Evolutionary conservation across 2,888 invertebrate species (phyloP).

Genomic region (Dioctria rufipes): DNA sequence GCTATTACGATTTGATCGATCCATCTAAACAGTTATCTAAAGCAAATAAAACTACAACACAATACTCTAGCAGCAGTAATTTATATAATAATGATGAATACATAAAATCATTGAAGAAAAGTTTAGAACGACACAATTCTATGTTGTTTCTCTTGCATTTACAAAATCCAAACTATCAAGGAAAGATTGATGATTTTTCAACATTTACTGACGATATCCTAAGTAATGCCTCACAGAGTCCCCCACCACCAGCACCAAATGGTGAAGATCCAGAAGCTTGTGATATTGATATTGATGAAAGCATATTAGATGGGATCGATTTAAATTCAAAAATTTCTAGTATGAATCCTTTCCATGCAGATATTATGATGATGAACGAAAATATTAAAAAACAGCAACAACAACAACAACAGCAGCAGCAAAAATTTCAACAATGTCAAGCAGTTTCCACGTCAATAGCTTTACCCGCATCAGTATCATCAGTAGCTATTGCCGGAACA

Average conservation of each 20-base stretch:
- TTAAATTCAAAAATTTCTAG: conserved; percentile 53
- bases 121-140: conserved; percentile 69
- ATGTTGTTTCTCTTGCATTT: conserved; percentile 70
- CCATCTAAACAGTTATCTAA: neutral
- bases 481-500: conserved; percentile 72
- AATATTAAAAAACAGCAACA: conserved; percentile 73
- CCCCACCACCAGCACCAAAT: conserved; percentile 87
- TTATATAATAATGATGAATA: conserved; percentile 70
- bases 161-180: conserved; percentile 68
- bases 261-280: conserved; percentile 71
- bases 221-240: conserved; percentile 76
- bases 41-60: neutral
- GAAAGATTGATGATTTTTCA: conserved; percentile 62
- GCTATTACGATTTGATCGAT: conserved; percentile 29
- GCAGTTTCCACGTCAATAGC: neutral
- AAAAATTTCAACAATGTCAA: neutral
- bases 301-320: conserved; percentile 23
- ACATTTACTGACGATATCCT: conserved; percentile 63
- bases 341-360: conserved; percentile 65
- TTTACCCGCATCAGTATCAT: neutral
- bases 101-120: conserved; percentile 68
- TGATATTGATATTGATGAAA: conserved; percentile 17
- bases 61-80: conserved; percentile 62
- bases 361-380: conserved; percentile 62
- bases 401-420: conserved; percentile 77